Evolutionary conservation across 1,140 invertebrate genomes (phyloP), one percentile per base, ranked within the genome.

Genomic region (Drosophila sulfurigaster): DNA sequence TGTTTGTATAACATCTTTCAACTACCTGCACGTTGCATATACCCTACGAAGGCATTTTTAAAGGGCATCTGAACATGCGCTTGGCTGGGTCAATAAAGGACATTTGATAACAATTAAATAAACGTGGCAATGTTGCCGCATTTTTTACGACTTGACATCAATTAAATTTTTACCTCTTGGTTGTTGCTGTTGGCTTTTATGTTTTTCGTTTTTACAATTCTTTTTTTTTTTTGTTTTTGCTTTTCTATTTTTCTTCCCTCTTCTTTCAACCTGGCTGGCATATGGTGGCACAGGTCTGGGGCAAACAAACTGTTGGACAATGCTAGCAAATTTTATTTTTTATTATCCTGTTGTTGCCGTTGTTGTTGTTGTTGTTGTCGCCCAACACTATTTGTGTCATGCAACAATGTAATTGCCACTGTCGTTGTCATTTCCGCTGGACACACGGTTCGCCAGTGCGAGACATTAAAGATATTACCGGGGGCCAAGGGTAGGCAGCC

Each of bases 361-460:
- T 67, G 16, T 38, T 75, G 35, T 8, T 75, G 52, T 15, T 66
- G 68, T 57, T 60, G 68, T 35, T 72, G 69, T 62, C 68, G 65
- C 51, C 64, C 77, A 90, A 91, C 86, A 90, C 86, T 87, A 85
- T 91, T 91, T 91, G 86, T 91, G 90, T 91, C 90, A 91, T 91
- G 90, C 89, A 91, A 91, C 90, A 91, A 90, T 91, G 90, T 91
- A 91, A 91, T 91, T 91, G 90, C 90, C 90, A 91, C 82, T 91
- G 90, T 90, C 90, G 90, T 91, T 91, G 90, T 90, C 86, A 90
- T 91, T 91, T 91, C 90, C 90, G 90, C 81, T 90, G 82, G 81
- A 90, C 86, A 91, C 86, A 89, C 85, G 43, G 85, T 83, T 65
- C 54, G 74, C 56, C 67, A 59, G 46, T 28, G 46, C 66, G 72